Base-by-base conservation (phyloP, 2,797 vertebrate species). In the Chrosomus eos region DNA sequence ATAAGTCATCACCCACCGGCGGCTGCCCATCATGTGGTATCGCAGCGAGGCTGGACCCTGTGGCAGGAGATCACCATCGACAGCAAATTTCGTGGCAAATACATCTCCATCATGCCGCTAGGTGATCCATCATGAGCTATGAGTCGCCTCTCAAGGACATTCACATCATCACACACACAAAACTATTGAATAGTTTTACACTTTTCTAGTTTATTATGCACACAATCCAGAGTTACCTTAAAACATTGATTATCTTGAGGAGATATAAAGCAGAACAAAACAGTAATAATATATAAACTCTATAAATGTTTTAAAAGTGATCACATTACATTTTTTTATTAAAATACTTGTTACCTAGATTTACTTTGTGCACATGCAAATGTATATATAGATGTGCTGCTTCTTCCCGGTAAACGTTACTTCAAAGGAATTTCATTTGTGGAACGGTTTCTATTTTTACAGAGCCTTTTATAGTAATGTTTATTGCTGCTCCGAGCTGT, bases 11-110 rank as follows among this genome's bases (percentile, higher is more conserved):
- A 99, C 86, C 98, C 98, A 0, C 98, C 98, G 0, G 97, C 97
- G 21, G 97, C 97, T 0, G 98, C 97, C 11, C 98, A 98, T 91
- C 95, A 99, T 0, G 97, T 97, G 79, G 94, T 92, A 1, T 99
- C 98, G 82, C 95, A 94, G 89, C 92, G 95, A 33, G 98, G 98
- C 28, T 99, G 98, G 98, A 97, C 95, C 0, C 80, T 99, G 88
- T 97, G 97, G 97, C 98, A 99, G 93, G 96, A 99, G 81, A 99
- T 99, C 93, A 97, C 97, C 31, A 97, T 99, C 7, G 96, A 97
- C 87, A 99, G 98, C 96, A 99, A 99, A 93, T 99, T 99, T 92
- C 95, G 98, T 88, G 98, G 98, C 84, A 99, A 99, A 94, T 98
- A 99, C 90, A 97, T 99, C 90, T 99, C 97, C 80, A 97, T 99